These are phyloP conservation scores for Epinephelus lanceolatus DNA, from an alignment of 2,113 vertebrate species.

Conservation along the genomic window DNA sequence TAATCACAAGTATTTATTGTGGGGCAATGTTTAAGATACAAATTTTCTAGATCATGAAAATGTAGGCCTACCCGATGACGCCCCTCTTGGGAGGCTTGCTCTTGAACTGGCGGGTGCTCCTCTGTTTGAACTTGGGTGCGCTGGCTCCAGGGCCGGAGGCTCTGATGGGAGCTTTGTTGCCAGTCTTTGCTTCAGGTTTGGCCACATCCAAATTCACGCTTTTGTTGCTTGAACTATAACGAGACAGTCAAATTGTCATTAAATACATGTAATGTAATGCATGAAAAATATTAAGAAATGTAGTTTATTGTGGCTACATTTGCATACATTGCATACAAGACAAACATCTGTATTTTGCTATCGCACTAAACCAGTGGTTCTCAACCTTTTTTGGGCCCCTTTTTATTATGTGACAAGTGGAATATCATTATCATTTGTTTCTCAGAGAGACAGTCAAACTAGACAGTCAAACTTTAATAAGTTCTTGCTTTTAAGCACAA, in stretches of 20 bases:
- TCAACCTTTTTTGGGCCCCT: too few relatives aligned
- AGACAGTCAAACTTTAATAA: too few relatives aligned
- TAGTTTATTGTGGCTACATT: background rate
- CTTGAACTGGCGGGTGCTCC: conserved; percentile 91
- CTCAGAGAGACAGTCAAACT: too few relatives aligned
- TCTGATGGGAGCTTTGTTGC: conserved; percentile 81
- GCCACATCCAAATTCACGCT: conserved; percentile 87
- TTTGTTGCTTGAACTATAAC: conserved; percentile 19
- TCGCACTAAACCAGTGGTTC: background rate
- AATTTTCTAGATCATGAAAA: background rate
- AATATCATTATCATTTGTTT: too few relatives aligned
- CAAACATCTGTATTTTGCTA: background rate
- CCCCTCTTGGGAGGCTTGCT: conserved; percentile 94
- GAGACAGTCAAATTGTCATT: rapidly evolving
- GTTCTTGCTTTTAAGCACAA: too few relatives aligned
- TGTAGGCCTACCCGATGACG: conserved; percentile 87
- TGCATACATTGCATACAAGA: background rate
- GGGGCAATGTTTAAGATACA: background rate
- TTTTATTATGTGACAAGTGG: too few relatives aligned
- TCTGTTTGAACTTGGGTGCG: conserved; percentile 90
- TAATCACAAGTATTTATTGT: background rate
- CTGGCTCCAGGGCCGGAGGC: conserved; percentile 85
- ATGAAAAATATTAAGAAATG: background rate
- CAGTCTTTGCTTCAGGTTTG: conserved; percentile 81
- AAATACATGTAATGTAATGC: background rate